Base-by-base conservation (phyloP, 2,888 invertebrate genomes). In the Chaitophorus viminalis region DNA sequence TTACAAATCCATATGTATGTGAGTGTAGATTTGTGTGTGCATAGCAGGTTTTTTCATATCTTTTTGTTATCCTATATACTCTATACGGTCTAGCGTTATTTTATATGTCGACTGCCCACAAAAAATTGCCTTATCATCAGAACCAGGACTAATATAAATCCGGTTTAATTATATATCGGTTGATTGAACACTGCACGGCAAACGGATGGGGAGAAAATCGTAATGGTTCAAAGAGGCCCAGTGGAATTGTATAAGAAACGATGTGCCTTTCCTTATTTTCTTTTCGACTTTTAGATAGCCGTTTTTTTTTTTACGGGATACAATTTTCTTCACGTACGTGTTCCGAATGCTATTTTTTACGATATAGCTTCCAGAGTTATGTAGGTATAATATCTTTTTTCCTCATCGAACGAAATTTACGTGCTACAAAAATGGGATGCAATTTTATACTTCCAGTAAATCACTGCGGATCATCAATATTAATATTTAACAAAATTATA, bases 91-190 rank as follows among this genome's bases (percentile, higher is more conserved):
- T 21, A 31, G 21, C 33, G 25, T 0, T 74, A 83, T 36, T 74
- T 74, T 75, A 60, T 74, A 60, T 60, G 52, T 82, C 17, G 52
- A 33, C 17, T 9, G 11, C 21, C 36, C 60, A 68, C 25, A 81
- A 79, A 74, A 81, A 87, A 81, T 81, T 60, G 72, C 79, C 21
- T 52, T 39, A 74, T 60, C 74, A 60, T 74, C 81, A 65, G 31
- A 74, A 81, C 72, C 87, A 74, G 74, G 65, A 74, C 74, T 74
- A 79, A 86, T 86, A 86, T 81, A 81, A 87, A 79, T 87, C 87
- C 81, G 74, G 87, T 87, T 87, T 87, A 81, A 87, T 87, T 87
- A 81, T 87, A 74, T 81, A 65, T 87, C 87, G 87, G 87, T 87
- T 81, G 87, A 81, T 79, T 74, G 87, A 87, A 65, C 79, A 65